These are phyloP conservation scores for Oncorhynchus tshawytscha DNA, from an alignment of 2,113 vertebrate species.

Conservation along the genomic window DNA sequence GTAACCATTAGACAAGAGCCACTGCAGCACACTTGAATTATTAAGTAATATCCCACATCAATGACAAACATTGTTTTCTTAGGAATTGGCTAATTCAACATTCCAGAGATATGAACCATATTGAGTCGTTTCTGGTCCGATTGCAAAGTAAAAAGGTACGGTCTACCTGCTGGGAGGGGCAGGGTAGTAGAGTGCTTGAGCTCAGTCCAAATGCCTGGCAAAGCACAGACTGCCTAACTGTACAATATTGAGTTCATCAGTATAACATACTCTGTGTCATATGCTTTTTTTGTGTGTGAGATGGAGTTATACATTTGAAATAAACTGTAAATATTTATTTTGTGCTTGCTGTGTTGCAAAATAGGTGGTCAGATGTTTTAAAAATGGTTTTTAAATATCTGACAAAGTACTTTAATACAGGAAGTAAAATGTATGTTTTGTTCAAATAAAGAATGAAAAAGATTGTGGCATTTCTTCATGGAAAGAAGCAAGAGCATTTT, in stretches of 20 bases:
- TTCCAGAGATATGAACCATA: constrained; percentile 70
- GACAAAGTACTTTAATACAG: constrained; percentile 45
- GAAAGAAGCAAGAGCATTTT: background rate
- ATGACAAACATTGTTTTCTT: constrained; percentile 13
- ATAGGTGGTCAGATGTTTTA: constrained; percentile 57
- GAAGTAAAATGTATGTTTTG: constrained; percentile 14
- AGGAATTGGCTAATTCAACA: constrained; percentile 66
- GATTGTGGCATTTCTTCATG: background rate
- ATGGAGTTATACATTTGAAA: constrained; percentile 63
- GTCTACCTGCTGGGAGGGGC: constrained; percentile 18
- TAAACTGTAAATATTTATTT: constrained; percentile 84
- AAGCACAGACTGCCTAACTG: constrained; percentile 29
- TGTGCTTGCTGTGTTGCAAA: constrained; percentile 80
- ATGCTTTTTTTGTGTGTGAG: constrained; percentile 35
- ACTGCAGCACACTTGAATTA: constrained; percentile 34
- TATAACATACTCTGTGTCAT: constrained; percentile 29
- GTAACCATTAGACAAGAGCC: background rate
- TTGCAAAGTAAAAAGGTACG: constrained; percentile 31
- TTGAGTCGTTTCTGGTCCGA: constrained; percentile 32
- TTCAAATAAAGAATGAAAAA: constrained; percentile 44
- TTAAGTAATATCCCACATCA: constrained; percentile 1
- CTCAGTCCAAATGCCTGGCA: constrained; percentile 45
- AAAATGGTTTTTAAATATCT: background rate
- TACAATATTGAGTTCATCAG: constrained; percentile 50
- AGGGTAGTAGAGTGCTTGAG: constrained; percentile 8